Base-by-base conservation (phyloP, 2,797 vertebrate genomes). In the Podarcis siculus region DNA sequence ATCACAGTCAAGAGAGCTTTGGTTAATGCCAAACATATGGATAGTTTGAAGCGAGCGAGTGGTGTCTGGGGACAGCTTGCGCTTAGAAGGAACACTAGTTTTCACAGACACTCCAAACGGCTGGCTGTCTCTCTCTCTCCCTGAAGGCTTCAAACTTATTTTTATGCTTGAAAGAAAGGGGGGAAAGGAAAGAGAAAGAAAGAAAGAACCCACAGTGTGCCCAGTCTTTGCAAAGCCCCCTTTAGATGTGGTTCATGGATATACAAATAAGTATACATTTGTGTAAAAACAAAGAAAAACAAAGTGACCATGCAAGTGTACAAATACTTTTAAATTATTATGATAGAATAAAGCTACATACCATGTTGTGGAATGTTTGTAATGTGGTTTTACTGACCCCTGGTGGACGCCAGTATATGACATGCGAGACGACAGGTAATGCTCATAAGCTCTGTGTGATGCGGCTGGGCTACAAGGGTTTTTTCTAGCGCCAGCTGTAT, bases 311-410 rank as follows among this genome's bases (percentile, higher is more conserved):
- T 97, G 98, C 95, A 95, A 95, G 96, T 98, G 97, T 98, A 97
- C 97, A 98, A 97, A 98, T 98, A 98, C 96, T 97, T 98, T 98
- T 98, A 98, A 97, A 98, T 98, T 98, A 97, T 97, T 94, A 95
- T 98, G 98, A 97, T 98, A 97, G 96, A 98, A 98, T 97, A 97
- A 96, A 98, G 97, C 97, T 98, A 95, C 96, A 95, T 97, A 96
- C 96, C 94, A 96, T 97, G 95, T 97, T 98, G 97, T 98, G 97
- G 94, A 97, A 95, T 82, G 89, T 96, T 97, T 97, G 96, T 96
- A 95, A 97, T 97, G 97, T 98, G 97, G 96, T 98, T 96, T 96
- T 97, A 97, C 96, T 98, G 96, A 97, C 97, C 97, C 96, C 96
- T 98, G 96, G 97, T 97, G 97, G 97, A 92, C 85, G 69, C 61